Percentiles rank a stretch among this genome's conserved stretches.
Conservation (phyloP, 1,140 invertebrate species). For the Goniozus legneri region DNA sequence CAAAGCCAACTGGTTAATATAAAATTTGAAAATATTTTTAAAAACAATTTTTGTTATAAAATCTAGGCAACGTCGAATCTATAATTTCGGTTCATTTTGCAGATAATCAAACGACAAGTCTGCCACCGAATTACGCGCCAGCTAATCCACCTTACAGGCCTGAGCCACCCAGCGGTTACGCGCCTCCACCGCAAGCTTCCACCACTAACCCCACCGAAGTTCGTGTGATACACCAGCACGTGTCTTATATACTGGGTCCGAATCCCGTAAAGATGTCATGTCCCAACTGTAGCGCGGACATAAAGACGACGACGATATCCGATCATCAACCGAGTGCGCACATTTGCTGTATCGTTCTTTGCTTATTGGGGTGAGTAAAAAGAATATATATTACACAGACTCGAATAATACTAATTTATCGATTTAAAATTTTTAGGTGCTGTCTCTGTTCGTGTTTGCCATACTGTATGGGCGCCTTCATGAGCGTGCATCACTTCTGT, state of each 20-base stretch:
- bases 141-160: slow-evolving; percentile 10
- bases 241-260: slow-evolving; percentile 33
- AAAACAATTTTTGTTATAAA: too few relatives aligned
- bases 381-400: too few relatives aligned
- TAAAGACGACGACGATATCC: slow-evolving; percentile 48
- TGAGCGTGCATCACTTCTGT: slow-evolving; percentile 53
- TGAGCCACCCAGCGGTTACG: slow-evolving; percentile 19
- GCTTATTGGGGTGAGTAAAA: slow-evolving; percentile 44
- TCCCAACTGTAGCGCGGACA: slow-evolving; percentile 42
- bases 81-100: too few relatives aligned
- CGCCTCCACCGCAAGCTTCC: too few relatives aligned
- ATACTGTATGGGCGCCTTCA: slow-evolving; percentile 54
- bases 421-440: slow-evolving; percentile 36
- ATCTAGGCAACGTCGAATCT: too few relatives aligned
- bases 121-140: slow-evolving; percentile 15
- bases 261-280: slow-evolving; percentile 46
- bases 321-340: slow-evolving; percentile 49
- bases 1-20: too few relatives aligned
- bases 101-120: slow-evolving; percentile 26
- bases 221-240: slow-evolving; percentile 35
- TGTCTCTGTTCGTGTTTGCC: slow-evolving; percentile 55
- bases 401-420: slow-evolving; percentile 1
- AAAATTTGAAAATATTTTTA: too few relatives aligned
- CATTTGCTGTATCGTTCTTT: slow-evolving; percentile 48
- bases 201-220: slow-evolving; percentile 32